These are phyloP conservation scores for Odontamblyopus rebecca DNA, from an alignment of 2,797 vertebrate genomes.

Conservation along the genomic window DNA sequence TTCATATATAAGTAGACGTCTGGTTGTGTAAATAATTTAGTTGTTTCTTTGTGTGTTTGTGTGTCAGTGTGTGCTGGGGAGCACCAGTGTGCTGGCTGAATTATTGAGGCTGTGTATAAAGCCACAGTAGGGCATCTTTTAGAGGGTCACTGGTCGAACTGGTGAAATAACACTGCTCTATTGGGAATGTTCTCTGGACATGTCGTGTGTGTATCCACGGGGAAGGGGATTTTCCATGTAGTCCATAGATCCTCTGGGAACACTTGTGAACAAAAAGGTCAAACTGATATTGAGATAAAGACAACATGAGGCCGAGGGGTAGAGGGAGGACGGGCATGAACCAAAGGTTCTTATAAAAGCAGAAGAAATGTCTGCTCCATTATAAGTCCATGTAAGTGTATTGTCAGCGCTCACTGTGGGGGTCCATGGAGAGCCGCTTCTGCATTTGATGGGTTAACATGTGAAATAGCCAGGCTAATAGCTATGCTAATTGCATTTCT, in stretches of 20 bases:
- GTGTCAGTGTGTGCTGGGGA: constrained; percentile 27
- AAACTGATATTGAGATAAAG: constrained; percentile 51
- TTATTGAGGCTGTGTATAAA: constrained; percentile 69
- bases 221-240: constrained; percentile 56
- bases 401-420: constrained; percentile 35
- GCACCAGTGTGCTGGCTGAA: constrained; percentile 49
- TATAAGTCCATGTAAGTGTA: constrained; percentile 15
- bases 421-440: constrained; percentile 39
- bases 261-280: constrained; percentile 44
- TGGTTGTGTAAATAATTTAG: constrained; percentile 69
- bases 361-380: constrained; percentile 20
- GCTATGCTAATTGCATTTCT: constrained; percentile 58
- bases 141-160: constrained; percentile 71
- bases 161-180: constrained; percentile 72
- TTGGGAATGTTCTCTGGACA: constrained; percentile 39
- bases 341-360: neutral
- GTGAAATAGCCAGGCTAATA: constrained; percentile 56
- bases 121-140: constrained; percentile 62
- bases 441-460: constrained; percentile 48
- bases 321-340: neutral
- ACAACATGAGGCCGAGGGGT: constrained; percentile 27
- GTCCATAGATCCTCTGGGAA: constrained; percentile 60
- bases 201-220: constrained; percentile 34
- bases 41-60: constrained; percentile 43
- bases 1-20: constrained; percentile 66